Evolutionary conservation across 2,797 vertebrate genomes (phyloP).

Genomic region (Ataeniobius toweri): DNA sequence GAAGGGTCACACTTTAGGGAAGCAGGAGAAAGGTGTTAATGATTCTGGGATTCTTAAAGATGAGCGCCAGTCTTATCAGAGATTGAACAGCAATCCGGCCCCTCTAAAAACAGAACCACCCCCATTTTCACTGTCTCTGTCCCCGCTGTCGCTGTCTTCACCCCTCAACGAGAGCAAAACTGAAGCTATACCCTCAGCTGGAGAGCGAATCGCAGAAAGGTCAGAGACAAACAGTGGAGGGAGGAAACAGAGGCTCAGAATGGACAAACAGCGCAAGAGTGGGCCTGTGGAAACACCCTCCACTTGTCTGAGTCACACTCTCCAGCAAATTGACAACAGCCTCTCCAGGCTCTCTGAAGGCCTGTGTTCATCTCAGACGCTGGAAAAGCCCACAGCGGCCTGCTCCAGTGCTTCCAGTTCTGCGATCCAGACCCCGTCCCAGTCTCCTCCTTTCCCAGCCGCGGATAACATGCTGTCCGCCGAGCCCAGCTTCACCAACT

Average conservation of each 20-base stretch:
- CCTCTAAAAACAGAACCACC: slow-evolving; percentile 64
- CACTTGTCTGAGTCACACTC: slow-evolving; percentile 79
- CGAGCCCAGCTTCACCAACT: slow-evolving; percentile 80
- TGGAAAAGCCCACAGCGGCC: slow-evolving; percentile 66
- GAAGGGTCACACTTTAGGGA: slow-evolving; percentile 40
- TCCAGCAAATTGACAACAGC: slow-evolving; percentile 83
- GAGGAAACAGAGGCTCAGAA: slow-evolving; percentile 68
- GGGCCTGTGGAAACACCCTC: slow-evolving; percentile 64
- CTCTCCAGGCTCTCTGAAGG: slow-evolving; percentile 80
- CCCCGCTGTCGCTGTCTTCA: slow-evolving; percentile 79
- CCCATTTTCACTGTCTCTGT: slow-evolving; percentile 77
- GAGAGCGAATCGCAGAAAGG: slow-evolving; percentile 50
- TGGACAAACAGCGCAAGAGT: slow-evolving; percentile 59
- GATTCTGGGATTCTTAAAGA: slow-evolving; percentile 69
- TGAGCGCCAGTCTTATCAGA: slow-evolving; percentile 54
- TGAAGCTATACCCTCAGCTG: slow-evolving; percentile 33
- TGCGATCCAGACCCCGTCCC: slow-evolving; percentile 72
- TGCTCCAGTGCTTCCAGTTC: slow-evolving; percentile 61
- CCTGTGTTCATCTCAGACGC: slow-evolving; percentile 75
- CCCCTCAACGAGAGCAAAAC: slow-evolving; percentile 64
- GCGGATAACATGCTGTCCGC: slow-evolving; percentile 75
- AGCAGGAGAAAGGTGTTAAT: slow-evolving; percentile 41
- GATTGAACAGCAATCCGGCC: slow-evolving; percentile 22
- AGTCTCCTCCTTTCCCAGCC: slow-evolving; percentile 74
- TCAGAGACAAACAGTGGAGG: slow-evolving; percentile 55